Evolutionary conservation across 2,113 vertebrate species (phyloP), one percentile per base, ranked within the genome.

Genomic region (Istiophorus platypterus): DNA sequence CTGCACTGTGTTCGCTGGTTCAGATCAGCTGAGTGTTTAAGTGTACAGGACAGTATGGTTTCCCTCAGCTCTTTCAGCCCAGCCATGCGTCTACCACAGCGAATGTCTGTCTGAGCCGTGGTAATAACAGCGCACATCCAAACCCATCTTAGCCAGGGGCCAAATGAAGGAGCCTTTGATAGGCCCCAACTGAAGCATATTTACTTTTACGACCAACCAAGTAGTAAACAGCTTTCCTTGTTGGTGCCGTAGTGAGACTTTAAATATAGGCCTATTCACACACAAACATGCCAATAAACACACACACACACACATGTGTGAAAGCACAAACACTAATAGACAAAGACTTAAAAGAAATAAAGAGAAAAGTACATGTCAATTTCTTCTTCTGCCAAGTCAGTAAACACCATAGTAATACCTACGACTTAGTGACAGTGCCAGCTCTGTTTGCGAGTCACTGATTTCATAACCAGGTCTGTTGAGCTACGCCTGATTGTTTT

Each of bases 161-260:
- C 82, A 76, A 89, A 91, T 90, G 91, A 93, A 93, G 90, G 92
- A 66, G 88, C 66, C 89, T 93, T 95, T 93, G 92, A 94, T 89
- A 87, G 88, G 37, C 83, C 84, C 66, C 85, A 31, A 76, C 88
- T 88, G 80, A 77, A 88, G 81, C 88, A 78, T 91, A 88, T 91
- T 93, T 92, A 85, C 93, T 91, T 93, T 94, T 94, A 91, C 73
- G 80, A 92, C 81, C 88, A 78, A 90, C 83, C 76, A 85, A 92
- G 88, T 88, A 85, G 88, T 92, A 94, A 95, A 94, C 93, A 91
- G 90, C 92, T 89, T 80, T 90, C 88, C 85, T 90, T 82, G 84
- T 84, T 90, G 88, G 85, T 49, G 72, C 90, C 70, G 79, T 81
- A 78, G 72, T 27, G 31, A 64, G 78, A 86, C 81, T 80, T 42